These are phyloP conservation scores for Caerostris darwini DNA, from an alignment of 1,140 invertebrate species.

Conservation along the genomic window DNA sequence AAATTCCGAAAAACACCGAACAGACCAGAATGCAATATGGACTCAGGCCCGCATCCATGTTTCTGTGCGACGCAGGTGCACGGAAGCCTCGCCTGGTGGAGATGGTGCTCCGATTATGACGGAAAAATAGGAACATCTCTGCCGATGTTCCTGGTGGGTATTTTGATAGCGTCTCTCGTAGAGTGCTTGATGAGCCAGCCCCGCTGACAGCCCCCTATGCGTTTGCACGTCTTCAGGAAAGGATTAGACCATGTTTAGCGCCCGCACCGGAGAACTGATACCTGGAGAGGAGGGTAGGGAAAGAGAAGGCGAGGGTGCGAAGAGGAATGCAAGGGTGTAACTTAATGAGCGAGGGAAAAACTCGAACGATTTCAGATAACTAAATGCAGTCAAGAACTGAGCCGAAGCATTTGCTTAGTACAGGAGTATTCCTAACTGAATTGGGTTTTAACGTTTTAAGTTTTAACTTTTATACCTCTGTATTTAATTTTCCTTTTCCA, in stretches of 20 bases:
- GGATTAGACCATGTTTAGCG: conserved; percentile 62
- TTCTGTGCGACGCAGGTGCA: not conserved
- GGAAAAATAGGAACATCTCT: conserved; percentile 16
- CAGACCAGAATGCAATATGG: conserved; percentile 5
- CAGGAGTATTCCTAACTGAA: too few species aligned
- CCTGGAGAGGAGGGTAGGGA: not conserved
- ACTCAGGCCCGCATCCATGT: not conserved
- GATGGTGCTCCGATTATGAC: not conserved
- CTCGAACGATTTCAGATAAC: not conserved
- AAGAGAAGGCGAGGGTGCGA: not conserved
- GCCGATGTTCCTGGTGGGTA: not conserved
- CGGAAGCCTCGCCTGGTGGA: not conserved
- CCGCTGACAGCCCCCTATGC: conserved; percentile 10
- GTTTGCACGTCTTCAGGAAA: conserved; percentile 38
- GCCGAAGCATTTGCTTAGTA: too few species aligned
- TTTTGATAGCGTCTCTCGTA: conserved; percentile 32
- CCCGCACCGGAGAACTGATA: conserved; percentile 40
- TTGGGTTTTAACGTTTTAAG: too few species aligned
- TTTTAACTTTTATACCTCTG: too few species aligned
- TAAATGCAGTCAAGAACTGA: too few species aligned
- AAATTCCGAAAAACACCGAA: too few species aligned
- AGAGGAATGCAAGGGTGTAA: not conserved
- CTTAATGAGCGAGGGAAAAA: not conserved
- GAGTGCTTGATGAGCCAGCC: not conserved
- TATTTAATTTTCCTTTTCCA: too few species aligned